These are phyloP conservation scores for Hesperia comma DNA, from an alignment of 2,888 invertebrate genomes.

Conservation along the genomic window DNA sequence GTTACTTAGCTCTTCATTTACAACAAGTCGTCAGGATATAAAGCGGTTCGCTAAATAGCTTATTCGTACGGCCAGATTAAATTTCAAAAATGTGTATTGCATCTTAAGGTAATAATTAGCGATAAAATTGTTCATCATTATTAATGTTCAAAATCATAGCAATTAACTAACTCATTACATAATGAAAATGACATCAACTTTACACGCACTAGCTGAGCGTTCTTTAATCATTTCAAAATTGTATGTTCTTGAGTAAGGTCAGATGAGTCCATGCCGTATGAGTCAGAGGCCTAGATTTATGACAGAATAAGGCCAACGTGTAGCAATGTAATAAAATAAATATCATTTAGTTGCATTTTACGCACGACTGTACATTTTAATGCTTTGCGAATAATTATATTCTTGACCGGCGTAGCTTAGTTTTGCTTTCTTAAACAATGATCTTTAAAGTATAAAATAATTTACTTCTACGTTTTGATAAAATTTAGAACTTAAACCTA, in stretches of 20 bases:
- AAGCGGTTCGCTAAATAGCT: too few species aligned
- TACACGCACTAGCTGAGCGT: neutral
- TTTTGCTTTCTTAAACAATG: too few species aligned
- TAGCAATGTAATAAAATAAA: conserved; percentile 9
- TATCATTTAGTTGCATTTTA: neutral
- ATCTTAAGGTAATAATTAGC: too few species aligned
- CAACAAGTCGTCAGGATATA: too few species aligned
- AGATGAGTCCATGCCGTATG: conserved; percentile 23
- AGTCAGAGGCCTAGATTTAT: conserved; percentile 31
- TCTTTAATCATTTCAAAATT: conserved; percentile 14
- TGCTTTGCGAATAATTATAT: neutral
- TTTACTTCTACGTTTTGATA: too few species aligned
- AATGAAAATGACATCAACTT: neutral
- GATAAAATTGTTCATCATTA: neutral
- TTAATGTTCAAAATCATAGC: neutral
- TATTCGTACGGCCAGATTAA: too few species aligned
- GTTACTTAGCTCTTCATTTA: too few species aligned
- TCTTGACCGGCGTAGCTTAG: too few species aligned
- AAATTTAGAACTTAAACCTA: too few species aligned
- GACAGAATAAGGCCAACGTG: conserved; percentile 24
- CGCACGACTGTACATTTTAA: conserved; percentile 1
- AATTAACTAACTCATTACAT: neutral
- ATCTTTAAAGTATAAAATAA: too few species aligned
- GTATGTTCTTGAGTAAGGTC: conserved; percentile 21
- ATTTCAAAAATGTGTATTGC: too few species aligned